phyloP scores from a whole-genome alignment of 1,140 invertebrate genomes.

The Idris sp. region DNA sequence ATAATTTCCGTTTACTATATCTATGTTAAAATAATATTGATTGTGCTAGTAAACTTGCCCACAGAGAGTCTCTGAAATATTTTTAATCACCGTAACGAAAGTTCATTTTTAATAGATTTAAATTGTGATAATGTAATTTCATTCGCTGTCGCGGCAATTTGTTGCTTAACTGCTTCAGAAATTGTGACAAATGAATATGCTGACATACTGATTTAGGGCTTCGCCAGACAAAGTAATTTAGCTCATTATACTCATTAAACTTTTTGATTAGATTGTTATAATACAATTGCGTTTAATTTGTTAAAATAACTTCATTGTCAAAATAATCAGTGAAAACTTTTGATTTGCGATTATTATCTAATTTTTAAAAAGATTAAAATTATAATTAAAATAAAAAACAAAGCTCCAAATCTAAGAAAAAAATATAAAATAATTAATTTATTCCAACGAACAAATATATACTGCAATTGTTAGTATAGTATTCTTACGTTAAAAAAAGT shows the following conservation, averaged over 20 bases:
- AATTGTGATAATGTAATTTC: conserved; percentile 37
- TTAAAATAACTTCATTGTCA: conserved; percentile 2
- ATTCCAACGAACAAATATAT: neutral
- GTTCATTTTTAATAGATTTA: conserved; percentile 39
- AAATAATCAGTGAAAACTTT: neutral
- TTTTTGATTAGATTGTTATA: conserved; percentile 47
- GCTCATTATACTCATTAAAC: conserved; percentile 56
- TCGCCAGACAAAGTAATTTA: conserved; percentile 56
- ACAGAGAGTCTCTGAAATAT: too few relatives aligned
- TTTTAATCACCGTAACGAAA: conserved; percentile 5
- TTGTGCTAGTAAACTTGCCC: too few relatives aligned
- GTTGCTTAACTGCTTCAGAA: conserved; percentile 48
- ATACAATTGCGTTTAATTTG: conserved; percentile 35
- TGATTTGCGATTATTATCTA: too few relatives aligned
- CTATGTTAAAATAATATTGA: too few relatives aligned
- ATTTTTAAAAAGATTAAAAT: too few relatives aligned
- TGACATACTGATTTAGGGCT: conserved; percentile 46
- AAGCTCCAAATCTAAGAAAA: too few relatives aligned
- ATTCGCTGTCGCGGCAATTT: conserved; percentile 25
- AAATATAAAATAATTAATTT: too few relatives aligned
- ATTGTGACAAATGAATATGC: conserved; percentile 55
- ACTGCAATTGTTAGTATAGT: too few relatives aligned
- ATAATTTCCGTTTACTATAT: too few relatives aligned
- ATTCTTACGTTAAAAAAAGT: too few relatives aligned
- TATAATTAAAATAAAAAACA: too few relatives aligned